Conservation (phyloP, 1,140 invertebrate species). For the Trichonephila clavata region DNA sequence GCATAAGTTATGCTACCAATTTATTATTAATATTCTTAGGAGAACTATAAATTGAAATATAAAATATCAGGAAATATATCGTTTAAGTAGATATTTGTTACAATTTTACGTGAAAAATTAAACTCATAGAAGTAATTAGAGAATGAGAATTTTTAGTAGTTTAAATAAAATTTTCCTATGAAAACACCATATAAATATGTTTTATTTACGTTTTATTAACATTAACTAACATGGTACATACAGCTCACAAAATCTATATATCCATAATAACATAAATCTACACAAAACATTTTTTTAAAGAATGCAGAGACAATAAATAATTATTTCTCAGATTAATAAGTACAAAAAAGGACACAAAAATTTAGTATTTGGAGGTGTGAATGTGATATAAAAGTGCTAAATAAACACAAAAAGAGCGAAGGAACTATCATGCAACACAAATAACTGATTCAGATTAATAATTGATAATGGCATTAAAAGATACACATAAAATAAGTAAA, state of each 20-base stretch:
- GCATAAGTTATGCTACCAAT: too few species aligned
- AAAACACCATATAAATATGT: too few species aligned
- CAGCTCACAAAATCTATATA: not conserved
- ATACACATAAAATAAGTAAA: constrained; percentile 59
- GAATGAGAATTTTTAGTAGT: too few species aligned
- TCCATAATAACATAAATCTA: not conserved
- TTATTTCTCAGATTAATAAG: not conserved
- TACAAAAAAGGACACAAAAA: not conserved
- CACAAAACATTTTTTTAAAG: not conserved
- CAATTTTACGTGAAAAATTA: too few species aligned
- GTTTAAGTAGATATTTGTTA: too few species aligned
- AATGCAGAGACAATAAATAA: not conserved
- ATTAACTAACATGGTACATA: not conserved
- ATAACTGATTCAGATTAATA: constrained; percentile 35
- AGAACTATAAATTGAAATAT: too few species aligned
- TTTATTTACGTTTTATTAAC: not conserved
- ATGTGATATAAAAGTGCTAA: constrained; percentile 72
- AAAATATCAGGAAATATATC: too few species aligned
- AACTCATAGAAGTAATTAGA: too few species aligned
- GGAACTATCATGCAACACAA: constrained; percentile 70
- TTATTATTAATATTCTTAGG: too few species aligned
- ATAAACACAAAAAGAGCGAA: constrained; percentile 71
- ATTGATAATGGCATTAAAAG: constrained; percentile 55
- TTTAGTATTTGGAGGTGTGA: constrained; percentile 43
- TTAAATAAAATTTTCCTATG: too few species aligned